phyloP scores from a whole-genome alignment of 2,888 invertebrate species.

The Beris chalybata region DNA sequence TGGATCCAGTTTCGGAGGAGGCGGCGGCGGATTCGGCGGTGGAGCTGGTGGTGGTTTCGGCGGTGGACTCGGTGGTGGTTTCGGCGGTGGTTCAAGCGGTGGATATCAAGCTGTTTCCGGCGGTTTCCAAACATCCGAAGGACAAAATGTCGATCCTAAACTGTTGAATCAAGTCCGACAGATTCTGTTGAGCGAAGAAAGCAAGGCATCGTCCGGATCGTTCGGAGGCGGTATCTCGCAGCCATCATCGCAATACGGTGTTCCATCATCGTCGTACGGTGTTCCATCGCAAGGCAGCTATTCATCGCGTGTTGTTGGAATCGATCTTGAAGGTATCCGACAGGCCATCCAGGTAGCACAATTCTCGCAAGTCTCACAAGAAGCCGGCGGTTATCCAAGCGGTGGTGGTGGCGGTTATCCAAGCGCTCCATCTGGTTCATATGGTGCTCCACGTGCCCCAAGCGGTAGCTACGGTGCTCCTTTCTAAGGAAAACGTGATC shows the following conservation, averaged over 20 bases:
- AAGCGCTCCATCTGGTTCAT: constrained; percentile 62
- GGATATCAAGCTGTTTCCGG: constrained; percentile 76
- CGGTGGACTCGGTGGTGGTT: constrained; percentile 50
- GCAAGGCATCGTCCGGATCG: constrained; percentile 61
- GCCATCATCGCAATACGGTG: constrained; percentile 60
- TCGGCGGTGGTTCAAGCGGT: constrained; percentile 66
- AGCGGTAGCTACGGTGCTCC: constrained; percentile 72
- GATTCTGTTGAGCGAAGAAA: constrained; percentile 81
- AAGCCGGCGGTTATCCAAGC: constrained; percentile 55
- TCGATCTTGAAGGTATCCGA: constrained; percentile 82
- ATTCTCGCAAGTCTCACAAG: constrained; percentile 70
- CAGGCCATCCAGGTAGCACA: constrained; percentile 88
- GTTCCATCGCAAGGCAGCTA: constrained; percentile 61
- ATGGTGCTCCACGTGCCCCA: constrained; percentile 67
- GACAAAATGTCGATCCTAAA: constrained; percentile 77
- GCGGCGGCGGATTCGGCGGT: constrained; percentile 53
- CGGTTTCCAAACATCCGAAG: constrained; percentile 80
- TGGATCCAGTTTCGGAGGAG: constrained; percentile 44
- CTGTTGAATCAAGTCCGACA: constrained; percentile 83
- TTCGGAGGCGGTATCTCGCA: constrained; percentile 59
- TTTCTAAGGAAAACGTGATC: constrained; percentile 37
- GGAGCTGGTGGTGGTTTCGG: constrained; percentile 58
- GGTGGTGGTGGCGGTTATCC: constrained; percentile 59
- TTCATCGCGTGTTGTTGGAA: constrained; percentile 72
- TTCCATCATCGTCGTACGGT: constrained; percentile 68